A percentile compares a stretch with the other conserved stretches of the same genome.
Conservation (phyloP, 2,797 vertebrate genomes). For the Alauda arvensis region DNA sequence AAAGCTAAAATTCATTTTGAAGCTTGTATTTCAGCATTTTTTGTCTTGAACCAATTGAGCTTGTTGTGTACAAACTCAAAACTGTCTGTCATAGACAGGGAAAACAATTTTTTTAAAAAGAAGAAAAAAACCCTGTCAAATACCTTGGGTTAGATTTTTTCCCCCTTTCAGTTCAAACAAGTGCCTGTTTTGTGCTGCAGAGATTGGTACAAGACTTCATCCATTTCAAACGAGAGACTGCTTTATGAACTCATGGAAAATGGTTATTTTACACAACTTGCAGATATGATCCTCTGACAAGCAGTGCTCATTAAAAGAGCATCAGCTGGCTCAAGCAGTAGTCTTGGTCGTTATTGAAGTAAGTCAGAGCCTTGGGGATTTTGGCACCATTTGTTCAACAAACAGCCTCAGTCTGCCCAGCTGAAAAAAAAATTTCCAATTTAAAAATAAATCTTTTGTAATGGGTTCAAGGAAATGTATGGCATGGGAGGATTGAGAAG, state of each 20-base stretch:
- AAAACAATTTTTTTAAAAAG: neutral
- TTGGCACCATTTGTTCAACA: slow-evolving; percentile 64
- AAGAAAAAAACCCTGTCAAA: neutral
- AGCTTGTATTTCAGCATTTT: neutral
- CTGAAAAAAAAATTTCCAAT: slow-evolving; percentile 11
- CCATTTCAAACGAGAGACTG: slow-evolving; percentile 47
- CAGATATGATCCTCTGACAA: slow-evolving; percentile 62
- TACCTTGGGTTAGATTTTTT: neutral
- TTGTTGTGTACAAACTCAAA: slow-evolving; percentile 9
- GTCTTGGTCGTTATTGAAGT: slow-evolving; percentile 23
- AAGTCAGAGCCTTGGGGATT: slow-evolving; percentile 32
- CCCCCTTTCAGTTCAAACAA: slow-evolving; percentile 39
- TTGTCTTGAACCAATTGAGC: slow-evolving; percentile 9
- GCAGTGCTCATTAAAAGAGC: slow-evolving; percentile 58
- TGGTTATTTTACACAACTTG: slow-evolving; percentile 51
- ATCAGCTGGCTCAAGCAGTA: slow-evolving; percentile 36
- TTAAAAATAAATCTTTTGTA: slow-evolving; percentile 64
- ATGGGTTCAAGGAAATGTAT: slow-evolving; percentile 54
- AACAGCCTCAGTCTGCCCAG: slow-evolving; percentile 49
- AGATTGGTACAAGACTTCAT: slow-evolving; percentile 28
- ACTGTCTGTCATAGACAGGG: neutral
- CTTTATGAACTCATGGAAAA: slow-evolving; percentile 56
- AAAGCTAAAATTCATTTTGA: slow-evolving; percentile 32
- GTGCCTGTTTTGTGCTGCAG: slow-evolving; percentile 20
- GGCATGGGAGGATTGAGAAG: slow-evolving; percentile 4